A percentile compares a stretch with the other conserved stretches of the same genome.
phyloP scores from a whole-genome alignment of 2,113 vertebrate genomes.

The Lanius collurio region DNA sequence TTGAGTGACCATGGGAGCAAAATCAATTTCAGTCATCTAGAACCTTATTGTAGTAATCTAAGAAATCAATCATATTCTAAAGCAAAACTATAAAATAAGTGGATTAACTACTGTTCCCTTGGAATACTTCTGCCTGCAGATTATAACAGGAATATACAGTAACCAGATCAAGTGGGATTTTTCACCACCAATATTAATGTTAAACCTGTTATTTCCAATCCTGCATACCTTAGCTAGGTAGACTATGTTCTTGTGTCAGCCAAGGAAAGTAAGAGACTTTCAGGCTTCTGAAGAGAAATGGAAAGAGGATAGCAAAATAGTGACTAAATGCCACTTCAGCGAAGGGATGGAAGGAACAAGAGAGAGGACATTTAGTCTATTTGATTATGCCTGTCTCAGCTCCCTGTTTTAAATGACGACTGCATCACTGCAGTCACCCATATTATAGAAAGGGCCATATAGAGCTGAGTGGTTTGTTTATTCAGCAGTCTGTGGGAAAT shows the following conservation, averaged over 20 bases:
- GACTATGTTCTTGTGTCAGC: neutral
- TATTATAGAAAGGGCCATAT: neutral
- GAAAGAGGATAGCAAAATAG: neutral
- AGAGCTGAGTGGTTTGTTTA: neutral
- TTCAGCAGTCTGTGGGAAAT: neutral
- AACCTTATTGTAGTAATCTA: neutral
- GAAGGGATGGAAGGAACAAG: neutral
- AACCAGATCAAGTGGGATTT: neutral
- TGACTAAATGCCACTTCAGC: neutral
- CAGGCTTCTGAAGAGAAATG: neutral
- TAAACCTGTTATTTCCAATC: neutral
- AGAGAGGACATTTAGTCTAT: neutral
- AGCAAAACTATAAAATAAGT: neutral
- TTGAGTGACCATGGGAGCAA: neutral
- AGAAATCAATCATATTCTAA: neutral
- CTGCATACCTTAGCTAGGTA: neutral
- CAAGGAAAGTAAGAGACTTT: neutral
- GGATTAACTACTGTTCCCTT: neutral
- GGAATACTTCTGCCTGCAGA: neutral
- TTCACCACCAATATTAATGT: neutral
- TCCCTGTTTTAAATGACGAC: neutral
- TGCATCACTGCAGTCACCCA: neutral
- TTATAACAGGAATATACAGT: neutral
- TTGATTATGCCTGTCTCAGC: neutral
- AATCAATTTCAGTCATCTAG: neutral